Conservation (phyloP, 92 coral and sea anemone species). For the Epizoanthus rinbou region DNA sequence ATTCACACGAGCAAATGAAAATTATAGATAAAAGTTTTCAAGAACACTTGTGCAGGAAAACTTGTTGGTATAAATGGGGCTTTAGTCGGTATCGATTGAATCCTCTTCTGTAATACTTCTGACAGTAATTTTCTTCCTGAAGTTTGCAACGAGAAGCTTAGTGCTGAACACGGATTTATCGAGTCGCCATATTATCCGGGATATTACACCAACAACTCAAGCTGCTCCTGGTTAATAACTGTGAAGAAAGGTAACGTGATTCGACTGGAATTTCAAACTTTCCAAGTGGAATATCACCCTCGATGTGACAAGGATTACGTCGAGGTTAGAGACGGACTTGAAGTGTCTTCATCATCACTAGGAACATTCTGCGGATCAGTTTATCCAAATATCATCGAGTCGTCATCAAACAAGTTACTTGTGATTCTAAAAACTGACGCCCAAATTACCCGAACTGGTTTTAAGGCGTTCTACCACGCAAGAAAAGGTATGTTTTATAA, state of each 20-base stretch:
- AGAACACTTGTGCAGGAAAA: too few relatives aligned
- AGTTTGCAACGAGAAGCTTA: conserved; percentile 41
- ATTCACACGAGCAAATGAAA: too few relatives aligned
- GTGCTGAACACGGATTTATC: conserved; percentile 56
- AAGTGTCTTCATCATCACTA: neutral
- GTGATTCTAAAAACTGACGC: conserved; percentile 55
- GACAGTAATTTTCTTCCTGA: neutral
- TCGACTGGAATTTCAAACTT: conserved; percentile 57
- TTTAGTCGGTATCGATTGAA: too few relatives aligned
- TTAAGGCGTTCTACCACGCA: conserved; percentile 47
- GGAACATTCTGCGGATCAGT: conserved; percentile 72
- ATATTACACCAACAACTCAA: conserved; percentile 53
- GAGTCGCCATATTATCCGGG: conserved; percentile 76
- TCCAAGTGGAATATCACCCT: conserved; percentile 54
- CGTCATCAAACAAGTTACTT: conserved; percentile 55
- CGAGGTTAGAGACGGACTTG: conserved; percentile 55
- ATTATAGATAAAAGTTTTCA: too few relatives aligned
- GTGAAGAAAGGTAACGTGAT: conserved; percentile 59
- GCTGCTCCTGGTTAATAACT: conserved; percentile 60
- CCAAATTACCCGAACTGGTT: conserved; percentile 43
- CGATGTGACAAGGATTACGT: conserved; percentile 65
- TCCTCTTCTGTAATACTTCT: too few relatives aligned
- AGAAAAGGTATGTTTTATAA: conserved; percentile 20
- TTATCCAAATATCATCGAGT: conserved; percentile 50
- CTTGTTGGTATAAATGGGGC: too few relatives aligned